A percentile compares a stretch with the other conserved stretches of the same genome.
Evolutionary conservation across 2,888 invertebrate genomes (phyloP).

Genomic region (Ichneumoninae sp.): DNA sequence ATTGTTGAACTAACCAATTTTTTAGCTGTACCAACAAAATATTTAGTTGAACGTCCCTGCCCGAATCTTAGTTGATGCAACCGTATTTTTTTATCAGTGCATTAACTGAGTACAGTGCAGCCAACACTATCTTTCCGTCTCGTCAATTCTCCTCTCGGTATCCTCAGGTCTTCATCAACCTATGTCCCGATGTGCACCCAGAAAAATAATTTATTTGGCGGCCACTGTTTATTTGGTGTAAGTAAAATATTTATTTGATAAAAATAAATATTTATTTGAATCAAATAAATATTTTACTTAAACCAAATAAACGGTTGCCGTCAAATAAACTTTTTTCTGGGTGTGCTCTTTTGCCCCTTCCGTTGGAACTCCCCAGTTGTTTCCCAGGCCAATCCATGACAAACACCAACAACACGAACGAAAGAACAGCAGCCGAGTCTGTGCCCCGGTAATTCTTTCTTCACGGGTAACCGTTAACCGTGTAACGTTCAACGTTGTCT

Average conservation of each 20-base stretch:
- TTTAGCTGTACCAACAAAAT: too few relatives aligned
- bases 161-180: not conserved
- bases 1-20: too few relatives aligned
- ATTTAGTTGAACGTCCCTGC: too few relatives aligned
- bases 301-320: too few relatives aligned
- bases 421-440: constrained; percentile 23
- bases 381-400: constrained; percentile 40
- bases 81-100: too few relatives aligned
- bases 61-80: too few relatives aligned
- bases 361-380: not conserved
- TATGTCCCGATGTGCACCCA: not conserved
- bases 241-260: too few relatives aligned
- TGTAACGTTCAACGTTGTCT: constrained; percentile 38
- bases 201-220: too few relatives aligned
- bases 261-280: too few relatives aligned
- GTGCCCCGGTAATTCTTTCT: not conserved
- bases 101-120: not conserved
- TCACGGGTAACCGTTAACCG: not conserved
- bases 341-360: not conserved
- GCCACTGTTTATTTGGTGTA: too few relatives aligned
- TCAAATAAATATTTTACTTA: too few relatives aligned
- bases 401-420: constrained; percentile 48
- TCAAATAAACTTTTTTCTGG: too few relatives aligned
- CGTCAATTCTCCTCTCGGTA: not conserved
- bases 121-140: not conserved